Evolutionary conservation across 2,888 invertebrate genomes (phyloP), one percentile per base, ranked within the genome.

Genomic region (Cordilura impudica): DNA sequence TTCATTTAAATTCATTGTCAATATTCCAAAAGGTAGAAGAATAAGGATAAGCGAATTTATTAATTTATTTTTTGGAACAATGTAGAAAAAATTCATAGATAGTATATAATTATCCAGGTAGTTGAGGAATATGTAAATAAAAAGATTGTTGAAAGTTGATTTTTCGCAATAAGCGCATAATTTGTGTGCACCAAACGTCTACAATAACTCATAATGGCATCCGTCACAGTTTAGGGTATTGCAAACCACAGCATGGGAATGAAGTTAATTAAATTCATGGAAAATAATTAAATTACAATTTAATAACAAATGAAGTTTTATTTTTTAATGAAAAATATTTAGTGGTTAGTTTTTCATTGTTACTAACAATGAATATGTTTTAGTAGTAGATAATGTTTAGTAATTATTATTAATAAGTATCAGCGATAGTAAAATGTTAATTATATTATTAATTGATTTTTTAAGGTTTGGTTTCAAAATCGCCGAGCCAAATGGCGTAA

Each of bases 381-480:
- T n/a, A n/a, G n/a, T n/a, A n/a, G 35, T 35, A 58, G n/a, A n/a
- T n/a, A n/a, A n/a, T n/a, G n/a, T n/a, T n/a, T n/a, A 31, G 8
- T 31, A 31, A 31, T 31, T 31, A 31, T n/a, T n/a, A 26, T 3
- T 6, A 26, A 26, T 26, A 26, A 26, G 26, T 26, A 4, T 3
- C 26, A 26, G 26, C 26, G 26, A 12, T 10, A 43, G 16, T 5
- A 29, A 39, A 58, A 63, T 53, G 26, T 45, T 16, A 21, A 23
- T 39, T 54, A 35, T 43, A 47, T 16, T 47, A 29, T 56, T 56
- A 4, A 23, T 18, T 56, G 81, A 61, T 51, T 58, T 7, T 84
- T 88, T 85, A 92, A 97, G 97, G 97, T 97, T 4, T 97, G 97
- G 97, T 97, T 97, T 90, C 97, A 97, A 91, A 97, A 97, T 89